phyloP scores from a whole-genome alignment of 2,797 vertebrate species.

The Alauda arvensis region DNA sequence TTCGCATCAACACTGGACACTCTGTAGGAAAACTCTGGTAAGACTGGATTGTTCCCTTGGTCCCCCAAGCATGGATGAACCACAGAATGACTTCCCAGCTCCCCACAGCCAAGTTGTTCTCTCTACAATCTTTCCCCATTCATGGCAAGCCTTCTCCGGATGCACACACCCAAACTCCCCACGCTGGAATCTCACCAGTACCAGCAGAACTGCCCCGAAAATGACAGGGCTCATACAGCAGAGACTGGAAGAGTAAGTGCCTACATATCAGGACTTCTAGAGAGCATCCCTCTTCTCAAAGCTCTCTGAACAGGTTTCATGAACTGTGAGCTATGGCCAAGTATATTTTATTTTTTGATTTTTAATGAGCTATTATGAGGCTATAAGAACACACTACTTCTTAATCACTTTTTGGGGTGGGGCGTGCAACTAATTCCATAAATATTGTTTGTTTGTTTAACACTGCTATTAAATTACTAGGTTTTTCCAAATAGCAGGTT shows the following conservation, averaged over 20 bases:
- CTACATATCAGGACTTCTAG: not conserved
- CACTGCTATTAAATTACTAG: not conserved
- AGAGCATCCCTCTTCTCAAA: not conserved
- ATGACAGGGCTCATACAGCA: not conserved
- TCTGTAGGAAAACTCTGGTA: not conserved
- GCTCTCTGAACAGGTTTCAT: not conserved
- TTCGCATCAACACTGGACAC: not conserved
- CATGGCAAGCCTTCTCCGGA: not conserved
- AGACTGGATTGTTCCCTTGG: not conserved
- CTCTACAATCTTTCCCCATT: not conserved
- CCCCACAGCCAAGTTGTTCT: not conserved
- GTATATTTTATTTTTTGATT: not conserved
- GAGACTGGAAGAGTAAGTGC: not conserved
- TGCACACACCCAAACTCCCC: not conserved
- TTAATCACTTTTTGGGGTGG: not conserved
- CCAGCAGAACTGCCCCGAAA: not conserved
- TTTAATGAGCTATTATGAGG: not conserved
- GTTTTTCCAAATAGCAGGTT: not conserved
- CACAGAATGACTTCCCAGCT: not conserved
- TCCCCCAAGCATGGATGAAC: not conserved
- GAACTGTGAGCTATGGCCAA: not conserved
- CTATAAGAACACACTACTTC: not conserved
- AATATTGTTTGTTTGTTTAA: not conserved
- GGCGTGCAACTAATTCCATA: fast-evolving
- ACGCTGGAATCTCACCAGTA: not conserved